Evolutionary conservation across 2,113 vertebrate species (phyloP).

Genomic region (Lepus americanus): DNA sequence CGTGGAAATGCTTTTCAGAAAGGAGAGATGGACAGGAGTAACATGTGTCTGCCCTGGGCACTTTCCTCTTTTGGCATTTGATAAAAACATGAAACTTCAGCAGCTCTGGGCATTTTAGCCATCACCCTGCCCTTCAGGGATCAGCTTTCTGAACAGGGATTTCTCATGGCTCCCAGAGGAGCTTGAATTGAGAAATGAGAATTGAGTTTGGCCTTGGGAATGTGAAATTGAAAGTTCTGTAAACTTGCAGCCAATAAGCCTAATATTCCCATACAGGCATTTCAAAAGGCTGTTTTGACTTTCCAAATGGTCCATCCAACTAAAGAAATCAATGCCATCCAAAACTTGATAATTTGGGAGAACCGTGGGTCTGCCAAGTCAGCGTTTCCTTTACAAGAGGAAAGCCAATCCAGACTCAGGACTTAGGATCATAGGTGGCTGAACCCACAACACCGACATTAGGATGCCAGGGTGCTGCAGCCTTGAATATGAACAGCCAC

Average conservation of each 20-base stretch:
- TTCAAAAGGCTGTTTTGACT: constrained; percentile 56
- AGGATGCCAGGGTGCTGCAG: not conserved
- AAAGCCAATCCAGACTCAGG: constrained; percentile 23
- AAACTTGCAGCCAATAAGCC: constrained; percentile 28
- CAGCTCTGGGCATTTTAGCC: not conserved
- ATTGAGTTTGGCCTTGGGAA: not conserved
- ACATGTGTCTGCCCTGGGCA: not conserved
- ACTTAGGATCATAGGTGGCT: constrained; percentile 12
- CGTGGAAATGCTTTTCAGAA: not conserved
- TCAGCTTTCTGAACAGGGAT: constrained; percentile 46
- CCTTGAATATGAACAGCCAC: not conserved
- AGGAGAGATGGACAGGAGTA: not conserved
- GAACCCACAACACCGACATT: not conserved
- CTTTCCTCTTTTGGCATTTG: constrained; percentile 48
- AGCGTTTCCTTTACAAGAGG: constrained; percentile 44
- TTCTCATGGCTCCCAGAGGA: constrained; percentile 6
- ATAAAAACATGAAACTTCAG: not conserved
- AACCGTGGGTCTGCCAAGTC: not conserved
- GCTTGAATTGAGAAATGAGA: constrained; percentile 33
- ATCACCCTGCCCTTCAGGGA: not conserved
- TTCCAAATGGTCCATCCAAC: constrained; percentile 9
- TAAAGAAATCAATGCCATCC: constrained; percentile 42
- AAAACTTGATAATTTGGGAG: constrained; percentile 51
- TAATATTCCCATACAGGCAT: not conserved
- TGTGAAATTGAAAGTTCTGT: constrained; percentile 48